Evolutionary conservation across 2,113 vertebrate species (phyloP).

Genomic region (Ploceus nigricollis): DNA sequence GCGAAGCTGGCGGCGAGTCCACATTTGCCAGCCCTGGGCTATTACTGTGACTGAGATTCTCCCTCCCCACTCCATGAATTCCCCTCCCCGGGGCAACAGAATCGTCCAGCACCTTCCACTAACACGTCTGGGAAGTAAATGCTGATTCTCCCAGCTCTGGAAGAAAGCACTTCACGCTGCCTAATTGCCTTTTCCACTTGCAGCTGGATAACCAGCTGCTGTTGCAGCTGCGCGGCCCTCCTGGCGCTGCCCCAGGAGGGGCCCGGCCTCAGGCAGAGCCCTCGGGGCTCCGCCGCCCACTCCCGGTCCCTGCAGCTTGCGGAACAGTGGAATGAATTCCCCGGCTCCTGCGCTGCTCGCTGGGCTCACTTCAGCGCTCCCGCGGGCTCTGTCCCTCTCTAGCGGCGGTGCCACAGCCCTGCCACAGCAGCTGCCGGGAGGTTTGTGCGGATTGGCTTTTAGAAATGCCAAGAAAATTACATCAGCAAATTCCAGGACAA

Average conservation of each 20-base stretch:
- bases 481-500: background rate
- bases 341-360: background rate
- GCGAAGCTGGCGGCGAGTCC: background rate
- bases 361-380: accelerated
- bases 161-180: slow-evolving; percentile 6
- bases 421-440: background rate
- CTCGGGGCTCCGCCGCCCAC: background rate
- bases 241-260: background rate
- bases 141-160: background rate
- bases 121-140: background rate
- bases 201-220: background rate
- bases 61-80: background rate
- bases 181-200: background rate
- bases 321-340: background rate
- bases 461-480: background rate
- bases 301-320: background rate
- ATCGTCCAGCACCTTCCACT: background rate
- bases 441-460: accelerated
- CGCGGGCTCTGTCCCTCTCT: slow-evolving; percentile 29
- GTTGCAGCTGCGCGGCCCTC: background rate
- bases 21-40: background rate
- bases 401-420: background rate
- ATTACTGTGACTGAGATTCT: background rate
- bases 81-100: background rate
- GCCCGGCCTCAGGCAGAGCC: background rate